Evolutionary conservation across 2,113 vertebrate genomes (phyloP).

Genomic region (Petaurus breviceps): DNA sequence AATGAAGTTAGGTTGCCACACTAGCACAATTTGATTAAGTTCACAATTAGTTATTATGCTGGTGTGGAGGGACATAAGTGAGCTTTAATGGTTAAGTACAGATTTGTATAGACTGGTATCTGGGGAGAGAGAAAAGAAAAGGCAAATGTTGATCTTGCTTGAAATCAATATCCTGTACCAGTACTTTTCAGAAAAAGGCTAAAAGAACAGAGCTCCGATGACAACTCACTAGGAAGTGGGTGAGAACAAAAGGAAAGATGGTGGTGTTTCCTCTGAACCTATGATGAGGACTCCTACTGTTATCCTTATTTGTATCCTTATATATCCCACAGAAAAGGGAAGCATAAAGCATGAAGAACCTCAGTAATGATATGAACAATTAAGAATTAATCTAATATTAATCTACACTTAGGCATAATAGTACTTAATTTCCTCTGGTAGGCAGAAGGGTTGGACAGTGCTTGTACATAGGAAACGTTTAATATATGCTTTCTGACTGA

Average conservation of each 20-base stretch:
- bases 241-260: constrained; percentile 31
- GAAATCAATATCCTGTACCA: constrained; percentile 5
- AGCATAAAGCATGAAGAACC: neutral
- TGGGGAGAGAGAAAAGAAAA: neutral
- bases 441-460: neutral
- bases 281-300: neutral
- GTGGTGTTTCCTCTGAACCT: neutral
- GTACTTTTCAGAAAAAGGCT: constrained; percentile 16
- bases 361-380: neutral
- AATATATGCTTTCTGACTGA: neutral
- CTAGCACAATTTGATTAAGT: neutral
- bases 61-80: neutral
- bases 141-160: neutral
- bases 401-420: neutral
- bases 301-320: neutral
- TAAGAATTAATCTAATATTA: neutral
- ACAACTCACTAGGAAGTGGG: neutral
- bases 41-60: neutral
- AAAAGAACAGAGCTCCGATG: neutral
- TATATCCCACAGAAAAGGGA: neutral
- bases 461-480: neutral
- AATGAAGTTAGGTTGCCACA: constrained; percentile 1
- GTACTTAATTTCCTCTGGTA: neutral
- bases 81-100: neutral
- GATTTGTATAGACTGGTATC: neutral